A percentile compares a stretch with the other conserved stretches of the same genome.
Evolutionary conservation across 2,113 vertebrate genomes (phyloP).

Genomic region (Leptosomus discolor): DNA sequence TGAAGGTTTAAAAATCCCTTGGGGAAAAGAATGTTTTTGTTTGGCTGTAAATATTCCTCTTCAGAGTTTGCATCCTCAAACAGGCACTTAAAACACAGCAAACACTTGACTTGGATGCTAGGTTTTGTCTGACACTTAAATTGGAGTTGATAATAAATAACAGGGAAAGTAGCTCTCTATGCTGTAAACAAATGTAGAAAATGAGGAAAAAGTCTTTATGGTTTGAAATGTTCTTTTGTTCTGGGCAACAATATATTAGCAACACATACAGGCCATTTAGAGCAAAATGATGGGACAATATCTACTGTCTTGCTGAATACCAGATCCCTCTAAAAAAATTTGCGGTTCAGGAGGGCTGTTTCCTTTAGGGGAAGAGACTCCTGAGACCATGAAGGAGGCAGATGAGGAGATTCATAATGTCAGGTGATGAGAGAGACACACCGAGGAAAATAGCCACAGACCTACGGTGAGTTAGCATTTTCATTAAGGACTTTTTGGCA

Average conservation of each 20-base stretch:
- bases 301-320: background rate
- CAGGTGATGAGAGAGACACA: background rate
- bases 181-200: background rate
- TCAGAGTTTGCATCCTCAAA: background rate
- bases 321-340: background rate
- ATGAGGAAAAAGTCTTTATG: background rate
- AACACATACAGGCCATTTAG: background rate
- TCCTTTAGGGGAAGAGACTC: background rate
- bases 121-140: background rate
- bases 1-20: background rate
- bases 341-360: background rate
- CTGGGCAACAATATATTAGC: background rate
- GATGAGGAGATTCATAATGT: background rate
- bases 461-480: background rate
- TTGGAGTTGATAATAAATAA: background rate
- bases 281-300: background rate
- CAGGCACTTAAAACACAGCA: background rate
- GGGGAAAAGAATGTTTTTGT: background rate
- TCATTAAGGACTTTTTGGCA: background rate
- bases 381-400: background rate
- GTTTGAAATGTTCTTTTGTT: background rate
- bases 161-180: background rate
- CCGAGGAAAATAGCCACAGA: background rate
- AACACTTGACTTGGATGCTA: background rate
- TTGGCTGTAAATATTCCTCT: background rate